Evolutionary conservation across 1,140 invertebrate genomes (phyloP).

Genomic region (Lordiphosa clarofinis): DNA sequence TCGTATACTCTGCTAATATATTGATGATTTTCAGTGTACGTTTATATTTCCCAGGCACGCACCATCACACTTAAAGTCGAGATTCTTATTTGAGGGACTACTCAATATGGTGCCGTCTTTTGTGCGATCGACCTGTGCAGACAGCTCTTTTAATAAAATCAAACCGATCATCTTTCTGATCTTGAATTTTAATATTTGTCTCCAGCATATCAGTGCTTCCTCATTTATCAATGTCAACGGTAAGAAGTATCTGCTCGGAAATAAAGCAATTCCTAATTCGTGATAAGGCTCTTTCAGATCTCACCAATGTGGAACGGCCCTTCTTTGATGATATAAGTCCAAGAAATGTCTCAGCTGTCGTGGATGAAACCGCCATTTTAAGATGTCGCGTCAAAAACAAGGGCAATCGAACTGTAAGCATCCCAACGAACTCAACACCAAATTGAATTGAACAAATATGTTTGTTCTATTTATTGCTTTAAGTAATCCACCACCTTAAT

Average conservation of each 20-base stretch:
- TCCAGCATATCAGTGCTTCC: constrained; percentile 57
- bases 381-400: constrained; percentile 92
- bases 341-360: constrained; percentile 90
- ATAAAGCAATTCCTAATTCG: constrained; percentile 55
- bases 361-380: constrained; percentile 90
- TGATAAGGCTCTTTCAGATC: constrained; percentile 25
- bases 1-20: too few species aligned
- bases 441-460: neutral
- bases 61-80: neutral
- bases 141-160: constrained; percentile 37
- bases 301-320: constrained; percentile 82
- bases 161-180: constrained; percentile 52
- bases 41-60: constrained; percentile 2
- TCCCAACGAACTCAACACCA: neutral
- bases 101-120: constrained; percentile 14
- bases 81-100: neutral
- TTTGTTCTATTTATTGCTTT: too few species aligned
- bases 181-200: constrained; percentile 58
- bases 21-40: too few species aligned
- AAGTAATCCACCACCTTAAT: too few species aligned
- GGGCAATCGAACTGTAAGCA: constrained; percentile 89
- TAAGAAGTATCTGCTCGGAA: constrained; percentile 22
- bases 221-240: constrained; percentile 54
- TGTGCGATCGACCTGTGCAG: constrained; percentile 5
- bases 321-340: constrained; percentile 92